A percentile compares a stretch with the other conserved stretches of the same genome.
These are phyloP conservation scores for Ichneumoninae sp. DNA, from an alignment of 2,888 invertebrate species.

Conservation along the genomic window DNA sequence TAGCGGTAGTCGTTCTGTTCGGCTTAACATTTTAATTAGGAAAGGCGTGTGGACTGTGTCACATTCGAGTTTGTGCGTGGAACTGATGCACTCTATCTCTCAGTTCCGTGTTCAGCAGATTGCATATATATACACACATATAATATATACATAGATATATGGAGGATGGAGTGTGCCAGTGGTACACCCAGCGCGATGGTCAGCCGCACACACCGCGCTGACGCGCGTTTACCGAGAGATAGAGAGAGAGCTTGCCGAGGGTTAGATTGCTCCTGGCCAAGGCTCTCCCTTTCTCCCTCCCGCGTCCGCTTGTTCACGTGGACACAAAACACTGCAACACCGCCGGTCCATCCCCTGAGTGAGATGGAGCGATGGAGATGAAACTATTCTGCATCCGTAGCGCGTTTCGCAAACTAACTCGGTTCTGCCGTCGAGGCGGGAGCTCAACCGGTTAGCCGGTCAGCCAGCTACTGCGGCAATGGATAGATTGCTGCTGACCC, in stretches of 20 bases:
- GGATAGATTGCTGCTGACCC: slow-evolving; percentile 81
- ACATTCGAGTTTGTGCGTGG: slow-evolving; percentile 46
- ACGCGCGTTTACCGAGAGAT: slow-evolving; percentile 45
- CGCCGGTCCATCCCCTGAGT: slow-evolving; percentile 45
- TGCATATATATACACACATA: neutral
- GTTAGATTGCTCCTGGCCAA: slow-evolving; percentile 7
- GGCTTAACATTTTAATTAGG: slow-evolving; percentile 82
- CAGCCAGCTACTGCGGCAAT: slow-evolving; percentile 55
- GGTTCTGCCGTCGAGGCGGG: slow-evolving; percentile 24
- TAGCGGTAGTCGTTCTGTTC: slow-evolving; percentile 71
- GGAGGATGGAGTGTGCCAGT: slow-evolving; percentile 42
- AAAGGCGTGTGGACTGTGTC: slow-evolving; percentile 66
- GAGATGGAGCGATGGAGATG: slow-evolving; percentile 31
- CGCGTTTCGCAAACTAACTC: slow-evolving; percentile 79
- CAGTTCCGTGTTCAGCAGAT: slow-evolving; percentile 12
- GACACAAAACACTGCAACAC: slow-evolving; percentile 54
- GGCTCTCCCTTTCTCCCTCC: slow-evolving; percentile 7
- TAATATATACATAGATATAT: neutral
- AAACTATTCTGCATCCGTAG: slow-evolving; percentile 74
- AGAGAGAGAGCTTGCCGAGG: neutral
- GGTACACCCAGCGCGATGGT: slow-evolving; percentile 48
- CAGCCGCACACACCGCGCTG: slow-evolving; percentile 49
- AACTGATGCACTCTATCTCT: slow-evolving; percentile 34
- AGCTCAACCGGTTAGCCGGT: slow-evolving; percentile 49
- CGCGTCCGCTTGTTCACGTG: slow-evolving; percentile 28